phyloP scores from a whole-genome alignment of 2,888 invertebrate genomes.

The Lissonota sp. region DNA sequence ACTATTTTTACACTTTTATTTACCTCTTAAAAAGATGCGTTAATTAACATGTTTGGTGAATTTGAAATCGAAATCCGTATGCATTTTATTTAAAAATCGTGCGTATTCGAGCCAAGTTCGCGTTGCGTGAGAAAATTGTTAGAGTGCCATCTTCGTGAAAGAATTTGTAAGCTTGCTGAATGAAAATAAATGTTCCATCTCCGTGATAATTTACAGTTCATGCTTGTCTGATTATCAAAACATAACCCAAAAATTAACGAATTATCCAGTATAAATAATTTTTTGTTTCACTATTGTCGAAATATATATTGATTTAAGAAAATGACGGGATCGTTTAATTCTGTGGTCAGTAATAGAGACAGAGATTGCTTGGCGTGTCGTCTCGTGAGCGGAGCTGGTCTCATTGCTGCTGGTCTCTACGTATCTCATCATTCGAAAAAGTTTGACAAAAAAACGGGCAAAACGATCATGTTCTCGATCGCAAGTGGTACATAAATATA shows the following conservation, averaged over 20 bases:
- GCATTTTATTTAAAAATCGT: background rate
- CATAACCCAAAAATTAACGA: conserved; percentile 27
- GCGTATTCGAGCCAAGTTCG: background rate
- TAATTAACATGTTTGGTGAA: no score
- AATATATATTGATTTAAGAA: conserved; percentile 14
- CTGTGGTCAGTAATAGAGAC: conserved; percentile 82
- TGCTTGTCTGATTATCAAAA: conserved; percentile 29
- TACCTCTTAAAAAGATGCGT: no score
- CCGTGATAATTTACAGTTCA: background rate
- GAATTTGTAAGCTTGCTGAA: background rate
- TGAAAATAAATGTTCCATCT: background rate
- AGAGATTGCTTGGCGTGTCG: conserved; percentile 87
- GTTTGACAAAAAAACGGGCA: conserved; percentile 85
- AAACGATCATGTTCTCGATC: conserved; percentile 83
- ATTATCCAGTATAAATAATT: background rate
- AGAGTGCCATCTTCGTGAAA: conserved; percentile 29
- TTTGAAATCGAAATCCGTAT: background rate
- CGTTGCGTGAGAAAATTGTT: background rate
- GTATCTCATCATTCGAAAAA: conserved; percentile 86
- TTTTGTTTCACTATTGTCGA: background rate
- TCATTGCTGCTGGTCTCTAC: conserved; percentile 87
- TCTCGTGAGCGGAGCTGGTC: conserved; percentile 86
- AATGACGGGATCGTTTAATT: conserved; percentile 69
- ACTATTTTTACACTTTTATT: no score
- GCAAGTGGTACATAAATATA: conserved; percentile 83